Evolutionary conservation across 1,140 invertebrate species (phyloP).

Genomic region (Achroia grisella): DNA sequence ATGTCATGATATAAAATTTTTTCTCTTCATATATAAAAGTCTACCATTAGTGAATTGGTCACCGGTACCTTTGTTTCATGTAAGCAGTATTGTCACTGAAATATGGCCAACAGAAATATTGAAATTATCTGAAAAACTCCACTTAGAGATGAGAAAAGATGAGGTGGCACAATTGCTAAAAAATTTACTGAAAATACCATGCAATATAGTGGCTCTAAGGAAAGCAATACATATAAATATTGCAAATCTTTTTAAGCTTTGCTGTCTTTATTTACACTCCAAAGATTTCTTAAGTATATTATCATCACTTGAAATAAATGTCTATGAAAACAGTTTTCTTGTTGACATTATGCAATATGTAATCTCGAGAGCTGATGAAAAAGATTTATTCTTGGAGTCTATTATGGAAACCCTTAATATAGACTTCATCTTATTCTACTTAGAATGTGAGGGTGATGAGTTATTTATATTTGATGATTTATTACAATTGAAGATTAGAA

Average conservation of each 20-base stretch:
- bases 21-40: conserved; percentile 9
- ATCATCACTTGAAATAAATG: background rate
- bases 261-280: conserved; percentile 28
- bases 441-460: conserved; percentile 24
- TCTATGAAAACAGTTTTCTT: background rate
- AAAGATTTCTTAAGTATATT: conserved; percentile 26
- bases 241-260: conserved; percentile 36
- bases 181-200: conserved; percentile 44
- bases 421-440: conserved; percentile 40
- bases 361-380: too few relatives aligned
- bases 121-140: too few relatives aligned
- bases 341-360: too few relatives aligned
- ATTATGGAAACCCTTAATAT: conserved; percentile 9
- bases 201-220: conserved; percentile 48
- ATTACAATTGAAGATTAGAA: conserved; percentile 29
- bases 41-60: conserved; percentile 35
- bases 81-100: conserved; percentile 26
- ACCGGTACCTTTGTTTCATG: conserved; percentile 49
- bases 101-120: too few relatives aligned
- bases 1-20: conserved; percentile 27
- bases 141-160: background rate
- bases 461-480: conserved; percentile 20
- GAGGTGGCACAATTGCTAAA: conserved; percentile 18
- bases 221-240: conserved; percentile 43
- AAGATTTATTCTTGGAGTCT: background rate